Percentiles rank a stretch among this genome's conserved stretches.
These are phyloP conservation scores for Melanotaenia parkinsoni DNA, from an alignment of 2,797 vertebrate species.

Conservation along the genomic window DNA sequence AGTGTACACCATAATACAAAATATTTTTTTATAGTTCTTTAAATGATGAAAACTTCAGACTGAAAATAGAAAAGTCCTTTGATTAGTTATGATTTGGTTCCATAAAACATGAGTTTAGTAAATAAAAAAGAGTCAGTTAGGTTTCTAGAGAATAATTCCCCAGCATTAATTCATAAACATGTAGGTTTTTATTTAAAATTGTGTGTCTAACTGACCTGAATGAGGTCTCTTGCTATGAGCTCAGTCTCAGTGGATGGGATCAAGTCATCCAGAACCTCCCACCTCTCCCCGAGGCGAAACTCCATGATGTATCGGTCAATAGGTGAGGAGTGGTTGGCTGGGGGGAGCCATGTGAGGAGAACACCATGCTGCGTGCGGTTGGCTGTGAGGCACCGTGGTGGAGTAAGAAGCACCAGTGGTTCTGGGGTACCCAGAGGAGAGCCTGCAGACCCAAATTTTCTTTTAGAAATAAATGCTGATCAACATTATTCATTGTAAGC, in stretches of 20 bases:
- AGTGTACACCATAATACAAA: neutral
- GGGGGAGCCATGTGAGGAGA: slow-evolving; percentile 97
- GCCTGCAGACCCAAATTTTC: slow-evolving; percentile 76
- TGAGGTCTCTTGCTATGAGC: slow-evolving; percentile 95
- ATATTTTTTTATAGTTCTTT: neutral
- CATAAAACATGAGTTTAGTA: neutral
- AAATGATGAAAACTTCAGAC: neutral
- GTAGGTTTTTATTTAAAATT: neutral
- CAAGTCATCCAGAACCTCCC: slow-evolving; percentile 94
- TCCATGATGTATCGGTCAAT: slow-evolving; percentile 97
- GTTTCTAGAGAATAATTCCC: neutral
- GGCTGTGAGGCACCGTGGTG: slow-evolving; percentile 99
- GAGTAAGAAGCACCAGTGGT: slow-evolving; percentile 99
- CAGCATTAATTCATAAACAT: neutral
- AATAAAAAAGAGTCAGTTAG: slow-evolving; percentile 2
- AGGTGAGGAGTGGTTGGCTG: slow-evolving; percentile 96
- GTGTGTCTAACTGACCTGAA: slow-evolving; percentile 85
- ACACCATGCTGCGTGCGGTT: slow-evolving; percentile 99
- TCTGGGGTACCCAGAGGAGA: slow-evolving; percentile 98
- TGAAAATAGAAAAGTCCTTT: neutral
- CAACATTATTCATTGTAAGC: neutral
- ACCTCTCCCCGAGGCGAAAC: slow-evolving; percentile 94
- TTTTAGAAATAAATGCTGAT: slow-evolving; percentile 3
- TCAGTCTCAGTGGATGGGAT: slow-evolving; percentile 92
- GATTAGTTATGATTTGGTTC: neutral